Evolutionary conservation across 1,140 invertebrate genomes (phyloP), one percentile per base, ranked within the genome.

Genomic region (Diachasma alloeum): DNA sequence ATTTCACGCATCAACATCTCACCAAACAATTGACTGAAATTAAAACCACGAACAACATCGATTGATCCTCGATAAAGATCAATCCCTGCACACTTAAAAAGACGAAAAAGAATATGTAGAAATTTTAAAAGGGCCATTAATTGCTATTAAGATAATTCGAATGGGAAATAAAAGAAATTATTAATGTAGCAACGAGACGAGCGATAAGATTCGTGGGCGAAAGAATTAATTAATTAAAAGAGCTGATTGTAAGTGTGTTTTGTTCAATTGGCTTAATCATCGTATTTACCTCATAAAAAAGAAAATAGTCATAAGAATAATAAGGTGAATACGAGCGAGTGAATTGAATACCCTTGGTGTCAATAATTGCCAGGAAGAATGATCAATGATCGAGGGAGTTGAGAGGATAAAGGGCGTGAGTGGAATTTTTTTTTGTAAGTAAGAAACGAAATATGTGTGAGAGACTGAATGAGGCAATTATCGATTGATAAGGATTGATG

Each of bases 81-180:
- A 4, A 19, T 42, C 39, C 59, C 24, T 63, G 59, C 22, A 63
- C 4, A 26, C 10, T 31, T 26, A 9, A 63, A 15, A 73, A 74
- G 70, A 78, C 36, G 10, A 74, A 77, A 76, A 78, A 68, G 37
- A 75, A 78, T 78, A 76, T 87, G 84, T 85, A 88, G 86, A 88
- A 88, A 88, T 88, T 87, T 87, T 84, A 82, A 63, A 87, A 86
- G 83, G 85, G 84, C 87, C 87, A 88, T 86, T 88, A 85, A 88
- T 85, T 87, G 83, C 88, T 89, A 86, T 85, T 84, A 81, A 85
- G 81, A 70, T 63, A 63, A 63, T 63, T 63, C 59, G 26, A 63
- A 83, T 84, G 81, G 87, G 73, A 81, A 80, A 82, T 80, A 78
- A 81, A 75, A 81, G n/a, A 75, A 63, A 63, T 31, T 63, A 63